These are phyloP conservation scores for Cremastinae sp. DNA, from an alignment of 2,888 invertebrate species.

Conservation along the genomic window DNA sequence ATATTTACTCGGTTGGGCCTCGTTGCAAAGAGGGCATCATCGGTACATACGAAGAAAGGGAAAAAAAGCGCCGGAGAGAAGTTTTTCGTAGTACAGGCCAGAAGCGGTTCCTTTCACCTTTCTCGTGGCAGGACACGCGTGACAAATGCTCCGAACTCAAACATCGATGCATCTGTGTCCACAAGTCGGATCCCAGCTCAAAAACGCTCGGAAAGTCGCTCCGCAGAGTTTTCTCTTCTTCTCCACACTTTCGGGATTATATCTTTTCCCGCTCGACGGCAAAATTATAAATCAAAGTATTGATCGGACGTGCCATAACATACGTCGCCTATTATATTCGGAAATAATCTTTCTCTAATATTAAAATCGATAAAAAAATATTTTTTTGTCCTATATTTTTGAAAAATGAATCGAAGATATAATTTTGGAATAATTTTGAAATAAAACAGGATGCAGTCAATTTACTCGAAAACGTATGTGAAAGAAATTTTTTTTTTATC, in stretches of 20 bases:
- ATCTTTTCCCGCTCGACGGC: background rate
- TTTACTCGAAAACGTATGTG: no score
- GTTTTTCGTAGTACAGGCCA: conserved; percentile 45
- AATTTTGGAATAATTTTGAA: no score
- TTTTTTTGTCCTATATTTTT: no score
- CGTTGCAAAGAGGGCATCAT: conserved; percentile 79
- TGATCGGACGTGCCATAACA: conserved; percentile 44
- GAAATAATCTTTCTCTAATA: background rate
- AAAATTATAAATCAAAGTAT: conserved; percentile 53
- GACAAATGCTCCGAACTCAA: conserved; percentile 79
- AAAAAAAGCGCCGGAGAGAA: conserved; percentile 11
- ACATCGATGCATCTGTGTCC: conserved; percentile 79
- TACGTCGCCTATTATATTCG: conserved; percentile 1
- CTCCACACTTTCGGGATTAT: conserved; percentile 2
- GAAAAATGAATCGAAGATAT: background rate
- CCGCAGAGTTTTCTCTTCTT: conserved; percentile 13
- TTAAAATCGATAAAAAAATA: no score
- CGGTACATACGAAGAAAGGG: conserved; percentile 70
- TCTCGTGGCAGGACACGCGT: conserved; percentile 78
- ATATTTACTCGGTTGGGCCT: conserved; percentile 79
- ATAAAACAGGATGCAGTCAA: no score
- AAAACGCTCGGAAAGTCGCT: conserved; percentile 19
- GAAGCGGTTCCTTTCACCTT: conserved; percentile 74
- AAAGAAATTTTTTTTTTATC: no score
- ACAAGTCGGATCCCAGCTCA: conserved; percentile 65